Evolutionary conservation across 2,113 vertebrate genomes (phyloP).

Genomic region (Urocolius indicus): DNA sequence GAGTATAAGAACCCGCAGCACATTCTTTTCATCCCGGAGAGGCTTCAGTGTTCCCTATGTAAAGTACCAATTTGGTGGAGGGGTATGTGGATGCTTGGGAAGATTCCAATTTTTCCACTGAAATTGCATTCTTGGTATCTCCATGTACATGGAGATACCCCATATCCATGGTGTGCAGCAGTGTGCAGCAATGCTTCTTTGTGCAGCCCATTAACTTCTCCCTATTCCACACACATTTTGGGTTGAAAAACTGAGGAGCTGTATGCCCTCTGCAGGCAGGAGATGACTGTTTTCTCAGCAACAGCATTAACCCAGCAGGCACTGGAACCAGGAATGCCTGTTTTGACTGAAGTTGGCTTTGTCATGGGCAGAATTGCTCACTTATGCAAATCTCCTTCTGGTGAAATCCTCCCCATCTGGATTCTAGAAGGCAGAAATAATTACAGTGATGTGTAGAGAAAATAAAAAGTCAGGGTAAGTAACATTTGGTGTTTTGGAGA

Average conservation of each 20-base stretch:
- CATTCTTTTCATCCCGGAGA: neutral
- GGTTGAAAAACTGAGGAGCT: neutral
- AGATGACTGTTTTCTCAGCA: neutral
- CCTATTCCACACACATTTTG: neutral
- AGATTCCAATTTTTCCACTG: neutral
- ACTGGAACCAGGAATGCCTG: neutral
- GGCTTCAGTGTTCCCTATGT: neutral
- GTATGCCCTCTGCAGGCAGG: slow-evolving; percentile 37
- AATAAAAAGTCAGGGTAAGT: slow-evolving; percentile 11
- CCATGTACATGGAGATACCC: neutral
- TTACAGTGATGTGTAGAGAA: neutral
- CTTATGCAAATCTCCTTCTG: neutral
- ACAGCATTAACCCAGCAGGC: neutral
- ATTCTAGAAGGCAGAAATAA: neutral
- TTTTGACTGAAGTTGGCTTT: neutral
- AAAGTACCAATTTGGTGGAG: neutral
- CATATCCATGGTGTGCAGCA: neutral
- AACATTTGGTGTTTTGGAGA: neutral
- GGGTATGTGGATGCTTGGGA: neutral
- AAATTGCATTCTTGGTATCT: neutral
- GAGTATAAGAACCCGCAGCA: neutral
- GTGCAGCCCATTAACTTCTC: neutral
- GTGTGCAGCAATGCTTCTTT: neutral
- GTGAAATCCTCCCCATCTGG: neutral
- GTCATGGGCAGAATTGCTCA: neutral